phyloP scores from a whole-genome alignment of 2,888 invertebrate species.

The Nymphalis c-album region DNA sequence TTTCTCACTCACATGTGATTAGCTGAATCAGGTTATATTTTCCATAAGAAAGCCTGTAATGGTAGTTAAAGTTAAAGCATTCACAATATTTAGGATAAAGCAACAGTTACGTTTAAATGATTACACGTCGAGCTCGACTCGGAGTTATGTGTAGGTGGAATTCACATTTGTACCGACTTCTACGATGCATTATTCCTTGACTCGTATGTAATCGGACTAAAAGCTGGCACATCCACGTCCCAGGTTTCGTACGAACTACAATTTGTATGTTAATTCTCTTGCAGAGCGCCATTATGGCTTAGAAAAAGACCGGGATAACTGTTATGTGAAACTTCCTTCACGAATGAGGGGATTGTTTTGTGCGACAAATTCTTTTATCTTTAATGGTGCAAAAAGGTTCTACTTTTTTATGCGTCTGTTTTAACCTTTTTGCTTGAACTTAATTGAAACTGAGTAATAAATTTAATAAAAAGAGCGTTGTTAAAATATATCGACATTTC shows the following conservation, averaged over 20 bases:
- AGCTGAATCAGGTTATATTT: not conserved
- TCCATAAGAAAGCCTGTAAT: not conserved
- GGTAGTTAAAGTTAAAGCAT: slow-evolving; percentile 10
- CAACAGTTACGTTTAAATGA: slow-evolving; percentile 26
- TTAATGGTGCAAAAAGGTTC: not conserved
- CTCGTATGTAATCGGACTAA: slow-evolving; percentile 28
- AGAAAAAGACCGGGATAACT: slow-evolving; percentile 22
- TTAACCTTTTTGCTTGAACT: not conserved
- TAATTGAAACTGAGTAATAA: no score
- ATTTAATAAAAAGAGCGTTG: no score
- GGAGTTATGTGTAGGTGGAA: slow-evolving; percentile 10
- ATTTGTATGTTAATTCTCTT: slow-evolving; percentile 64
- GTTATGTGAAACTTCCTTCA: slow-evolving; percentile 27
- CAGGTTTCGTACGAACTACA: slow-evolving; percentile 45
- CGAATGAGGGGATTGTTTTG: slow-evolving; percentile 10
- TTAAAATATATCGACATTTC: no score
- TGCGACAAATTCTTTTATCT: slow-evolving; percentile 14
- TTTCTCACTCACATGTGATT: no score
- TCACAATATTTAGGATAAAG: slow-evolving; percentile 23
- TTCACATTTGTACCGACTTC: slow-evolving; percentile 12
- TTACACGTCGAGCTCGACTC: slow-evolving; percentile 12
- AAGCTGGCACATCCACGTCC: slow-evolving; percentile 25
- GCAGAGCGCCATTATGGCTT: slow-evolving; percentile 23
- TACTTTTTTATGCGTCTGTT: not conserved
- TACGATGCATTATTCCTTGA: slow-evolving; percentile 23